Percentiles rank a stretch among this genome's conserved stretches.
phyloP scores from a whole-genome alignment of 2,888 invertebrate genomes.

The Nemotelus pantherinus region DNA sequence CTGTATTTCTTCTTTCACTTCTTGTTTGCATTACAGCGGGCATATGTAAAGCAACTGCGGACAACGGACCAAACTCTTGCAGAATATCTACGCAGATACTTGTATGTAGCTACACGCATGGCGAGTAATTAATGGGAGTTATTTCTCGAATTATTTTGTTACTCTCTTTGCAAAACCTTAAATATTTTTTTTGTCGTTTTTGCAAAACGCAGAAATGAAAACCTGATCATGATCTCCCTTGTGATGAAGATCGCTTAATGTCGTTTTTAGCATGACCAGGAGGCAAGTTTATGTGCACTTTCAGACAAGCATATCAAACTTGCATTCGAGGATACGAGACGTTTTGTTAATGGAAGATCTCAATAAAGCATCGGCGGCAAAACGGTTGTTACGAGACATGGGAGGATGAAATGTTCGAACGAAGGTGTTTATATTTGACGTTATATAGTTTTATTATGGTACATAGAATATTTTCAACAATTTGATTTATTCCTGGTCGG shows the following conservation, averaged over 20 bases:
- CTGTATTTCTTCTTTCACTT: slow-evolving; percentile 50
- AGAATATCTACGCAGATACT: slow-evolving; percentile 11
- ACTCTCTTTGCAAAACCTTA: neutral
- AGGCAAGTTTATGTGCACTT: slow-evolving; percentile 42
- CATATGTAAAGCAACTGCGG: slow-evolving; percentile 28
- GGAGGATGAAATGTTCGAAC: no score
- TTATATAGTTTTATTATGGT: no score
- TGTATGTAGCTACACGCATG: slow-evolving; percentile 16
- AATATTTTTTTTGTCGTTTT: neutral
- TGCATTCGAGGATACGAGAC: slow-evolving; percentile 35
- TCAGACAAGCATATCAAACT: slow-evolving; percentile 31
- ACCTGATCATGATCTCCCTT: slow-evolving; percentile 31
- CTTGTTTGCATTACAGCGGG: slow-evolving; percentile 32
- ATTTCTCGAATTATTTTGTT: slow-evolving; percentile 30
- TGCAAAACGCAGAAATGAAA: neutral
- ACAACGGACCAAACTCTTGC: slow-evolving; percentile 8
- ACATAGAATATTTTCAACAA: no score
- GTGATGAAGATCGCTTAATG: slow-evolving; percentile 32
- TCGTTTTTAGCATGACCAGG: slow-evolving; percentile 35
- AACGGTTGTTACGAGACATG: no score
- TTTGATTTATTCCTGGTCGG: no score
- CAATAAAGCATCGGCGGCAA: slow-evolving; percentile 17
- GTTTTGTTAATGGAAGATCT: slow-evolving; percentile 23
- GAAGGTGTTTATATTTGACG: no score
- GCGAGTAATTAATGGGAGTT: slow-evolving; percentile 39